Base-by-base conservation (phyloP, 1,140 invertebrate genomes). In the Zaprionus vittiger region DNA sequence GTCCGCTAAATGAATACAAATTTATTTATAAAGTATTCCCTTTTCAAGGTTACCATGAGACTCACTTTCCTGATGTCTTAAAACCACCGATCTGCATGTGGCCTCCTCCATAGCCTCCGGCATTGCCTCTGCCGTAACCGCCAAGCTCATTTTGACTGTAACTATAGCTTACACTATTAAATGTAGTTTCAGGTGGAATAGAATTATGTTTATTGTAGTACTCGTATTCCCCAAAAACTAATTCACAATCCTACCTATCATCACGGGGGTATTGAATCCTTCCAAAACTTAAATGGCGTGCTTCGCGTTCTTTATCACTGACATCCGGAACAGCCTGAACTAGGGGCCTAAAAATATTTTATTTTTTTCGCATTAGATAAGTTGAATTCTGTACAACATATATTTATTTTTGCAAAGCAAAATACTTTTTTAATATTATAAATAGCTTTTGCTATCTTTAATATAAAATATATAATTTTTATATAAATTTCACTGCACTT, bases 221-320 rank as follows among this genome's bases (percentile, higher is more conserved):
- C 24, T 28, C 63, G 4, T 54, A 28, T 34, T 28, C 63, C 60
- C 70, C 74, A 31, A 6, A 49, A 56, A 15, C 64, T 60, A 62
- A 62, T 77, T 54, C 37, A 9, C 9, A 60, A 20, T 34, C 38
- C 14, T 84, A 87, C 84, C 85, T 90, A 61, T 81, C 71, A 34
- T 71, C 56, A 11, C 81, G 84, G 14, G 83, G 78, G 26, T 14
- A 12, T 3, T 65, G 67, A 22, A 81, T 17, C n/a, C 41, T 69
- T 34, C 31, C 31, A 47, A 87, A 89, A 44, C 41, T 73, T 26
- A 89, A 37, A 49, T 89, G 85, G 52, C 84, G 84, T 26, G 79
- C 78, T 41, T 65, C 49, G 38, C 84, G 84, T 31, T 73, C 77
- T 24, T 90, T 89, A 84, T 90, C 85, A 55, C 26, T 65, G 20